These are phyloP conservation scores for Ascaphus truei DNA, from an alignment of 2,113 vertebrate genomes.

Conservation along the genomic window DNA sequence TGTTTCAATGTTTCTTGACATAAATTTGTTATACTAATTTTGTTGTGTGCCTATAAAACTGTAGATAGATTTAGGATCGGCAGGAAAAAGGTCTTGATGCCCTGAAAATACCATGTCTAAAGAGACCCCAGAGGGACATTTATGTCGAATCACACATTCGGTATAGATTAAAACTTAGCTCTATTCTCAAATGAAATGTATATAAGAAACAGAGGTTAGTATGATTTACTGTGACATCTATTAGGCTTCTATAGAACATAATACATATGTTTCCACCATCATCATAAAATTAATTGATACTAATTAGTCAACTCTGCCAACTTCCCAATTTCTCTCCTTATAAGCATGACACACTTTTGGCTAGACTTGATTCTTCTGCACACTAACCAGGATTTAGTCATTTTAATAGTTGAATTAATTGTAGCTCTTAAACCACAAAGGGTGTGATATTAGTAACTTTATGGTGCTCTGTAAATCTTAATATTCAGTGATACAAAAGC, in stretches of 20 bases:
- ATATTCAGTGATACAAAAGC: too few species aligned
- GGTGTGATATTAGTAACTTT: too few species aligned
- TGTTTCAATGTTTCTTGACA: too few species aligned
- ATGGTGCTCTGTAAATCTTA: too few species aligned
- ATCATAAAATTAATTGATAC: constrained; percentile 54
- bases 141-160: constrained; percentile 30
- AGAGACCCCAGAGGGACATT: constrained; percentile 34
- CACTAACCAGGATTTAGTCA: background rate
- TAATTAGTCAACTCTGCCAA: constrained; percentile 61
- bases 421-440: background rate
- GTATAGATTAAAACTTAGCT: constrained; percentile 43
- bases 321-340: constrained; percentile 36
- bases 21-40: too few species aligned
- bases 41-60: too few species aligned
- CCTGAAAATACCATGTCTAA: constrained; percentile 7
- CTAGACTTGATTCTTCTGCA: background rate
- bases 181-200: constrained; percentile 36
- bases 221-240: constrained; percentile 51
- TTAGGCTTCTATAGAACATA: constrained; percentile 54
- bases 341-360: constrained; percentile 41
- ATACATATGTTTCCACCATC: constrained; percentile 51
- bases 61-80: background rate
- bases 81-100: constrained; percentile 4
- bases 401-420: constrained; percentile 13
- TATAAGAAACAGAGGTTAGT: constrained; percentile 37